Conservation (phyloP, 1,140 invertebrate genomes). For the Psix sp. region DNA sequence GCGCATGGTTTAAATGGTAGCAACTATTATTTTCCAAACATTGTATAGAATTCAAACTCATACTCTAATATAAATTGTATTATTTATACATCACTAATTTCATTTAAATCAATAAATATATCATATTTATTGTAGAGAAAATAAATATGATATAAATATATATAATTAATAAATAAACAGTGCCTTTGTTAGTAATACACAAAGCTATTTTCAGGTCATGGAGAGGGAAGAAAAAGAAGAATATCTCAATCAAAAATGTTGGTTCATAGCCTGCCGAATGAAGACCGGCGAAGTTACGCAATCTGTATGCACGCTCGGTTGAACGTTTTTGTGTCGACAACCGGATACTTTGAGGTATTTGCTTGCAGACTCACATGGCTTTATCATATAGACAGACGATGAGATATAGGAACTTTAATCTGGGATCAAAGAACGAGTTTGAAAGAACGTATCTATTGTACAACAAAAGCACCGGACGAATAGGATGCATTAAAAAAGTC, state of each 20-base stretch:
- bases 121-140: too few species aligned
- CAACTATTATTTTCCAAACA: too few species aligned
- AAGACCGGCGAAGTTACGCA: slow-evolving; percentile 8
- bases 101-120: too few species aligned
- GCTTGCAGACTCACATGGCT: slow-evolving; percentile 22
- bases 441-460: slow-evolving; percentile 46
- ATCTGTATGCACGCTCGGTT: slow-evolving; percentile 33
- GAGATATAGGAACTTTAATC: slow-evolving; percentile 51
- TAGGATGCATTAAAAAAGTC: slow-evolving; percentile 26
- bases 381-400: slow-evolving; percentile 39
- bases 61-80: too few species aligned
- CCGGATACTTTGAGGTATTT: slow-evolving; percentile 48
- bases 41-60: too few species aligned
- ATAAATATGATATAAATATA: too few species aligned
- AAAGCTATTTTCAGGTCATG: too few species aligned
- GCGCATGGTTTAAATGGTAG: too few species aligned
- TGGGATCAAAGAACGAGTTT: slow-evolving; percentile 47
- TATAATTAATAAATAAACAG: too few species aligned
- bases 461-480: slow-evolving; percentile 39
- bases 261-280: slow-evolving; percentile 1
- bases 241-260: slow-evolving; percentile 33
- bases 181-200: too few species aligned
- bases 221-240: background rate
- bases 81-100: too few species aligned
- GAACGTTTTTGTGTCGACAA: slow-evolving; percentile 34